Evolutionary conservation across 2,888 invertebrate genomes (phyloP), one percentile per base, ranked within the genome.

Genomic region (Euspilapteryx auroguttella): DNA sequence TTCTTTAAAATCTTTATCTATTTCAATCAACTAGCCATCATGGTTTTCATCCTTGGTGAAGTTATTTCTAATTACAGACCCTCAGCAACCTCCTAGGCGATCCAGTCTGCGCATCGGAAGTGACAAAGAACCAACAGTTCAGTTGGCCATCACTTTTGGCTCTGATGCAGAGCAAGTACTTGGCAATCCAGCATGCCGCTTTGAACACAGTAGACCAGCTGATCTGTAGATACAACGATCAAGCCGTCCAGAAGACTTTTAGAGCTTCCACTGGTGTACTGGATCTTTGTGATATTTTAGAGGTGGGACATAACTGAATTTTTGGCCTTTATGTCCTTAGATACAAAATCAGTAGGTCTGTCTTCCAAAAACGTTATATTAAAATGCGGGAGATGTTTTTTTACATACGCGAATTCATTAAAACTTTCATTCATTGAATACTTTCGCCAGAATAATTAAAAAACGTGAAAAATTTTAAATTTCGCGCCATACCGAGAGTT

Each of bases 71-170:
- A 10, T 21, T 6, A n/a, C n/a, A 73, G 75, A 68, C 62, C 0
- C 39, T 79, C 4, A 63, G 64, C 39, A 78, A 80, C 38, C 47
- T 80, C 1, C 44, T 79, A n/a, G 65, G 64, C 10, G 79, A 80
- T 32, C 71, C 76, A 1, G 42, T 62, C 0, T 73, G 68, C 15
- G 66, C 68, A 0, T 45, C 68, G 1, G 55, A 61, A 39, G 66
- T 80, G 24, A 71, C 73, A 1, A 71, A 66, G 41, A 71, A 59
- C 37, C 52, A 65, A 42, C 63, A 69, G 37, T 79, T 80, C 38
- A 65, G 57, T 32, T 77, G 80, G 59, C 51, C 58, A 0, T 55
- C 65, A 0, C 45, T 79, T 1, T 55, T 78, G 13, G 59, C 64
- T 1, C 47, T 79, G 24, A 66, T 78, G 47, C 59, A 61, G 37